phyloP scores from a whole-genome alignment of 2,888 invertebrate genomes.

The Aricia artaxerxes region DNA sequence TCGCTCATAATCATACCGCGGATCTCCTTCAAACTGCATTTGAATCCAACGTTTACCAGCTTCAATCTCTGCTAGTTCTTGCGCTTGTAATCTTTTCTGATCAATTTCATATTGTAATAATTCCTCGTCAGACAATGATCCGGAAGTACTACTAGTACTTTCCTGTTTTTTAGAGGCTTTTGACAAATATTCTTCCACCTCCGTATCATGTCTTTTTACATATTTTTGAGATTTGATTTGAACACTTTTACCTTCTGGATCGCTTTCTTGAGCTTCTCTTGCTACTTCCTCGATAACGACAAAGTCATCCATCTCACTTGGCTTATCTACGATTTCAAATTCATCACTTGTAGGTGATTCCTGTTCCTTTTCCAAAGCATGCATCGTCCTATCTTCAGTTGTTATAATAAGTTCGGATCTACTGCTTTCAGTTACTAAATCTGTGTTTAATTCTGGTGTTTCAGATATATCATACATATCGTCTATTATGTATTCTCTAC shows the following conservation, averaged over 20 bases:
- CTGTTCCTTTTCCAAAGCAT: slow-evolving; percentile 78
- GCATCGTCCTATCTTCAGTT: slow-evolving; percentile 80
- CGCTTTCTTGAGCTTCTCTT: slow-evolving; percentile 90
- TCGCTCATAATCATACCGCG: slow-evolving; percentile 89
- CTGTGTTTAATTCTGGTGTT: slow-evolving; percentile 80
- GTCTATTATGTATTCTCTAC: slow-evolving; percentile 82
- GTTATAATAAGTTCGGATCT: slow-evolving; percentile 82
- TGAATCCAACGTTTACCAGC: slow-evolving; percentile 94
- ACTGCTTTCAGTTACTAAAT: slow-evolving; percentile 67
- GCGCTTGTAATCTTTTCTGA: slow-evolving; percentile 76
- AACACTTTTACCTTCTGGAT: slow-evolving; percentile 90
- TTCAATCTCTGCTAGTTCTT: slow-evolving; percentile 80
- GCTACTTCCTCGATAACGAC: slow-evolving; percentile 94
- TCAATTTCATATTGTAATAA: slow-evolving; percentile 85
- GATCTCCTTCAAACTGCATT: slow-evolving; percentile 91
- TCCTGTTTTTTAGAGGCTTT: slow-evolving; percentile 85
- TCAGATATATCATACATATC: slow-evolving; percentile 81
- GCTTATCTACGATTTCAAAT: slow-evolving; percentile 93
- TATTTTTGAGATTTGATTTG: slow-evolving; percentile 80
- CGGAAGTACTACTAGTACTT: slow-evolving; percentile 79
- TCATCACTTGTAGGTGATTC: slow-evolving; percentile 91
- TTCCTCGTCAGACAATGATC: slow-evolving; percentile 82
- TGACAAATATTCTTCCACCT: slow-evolving; percentile 85
- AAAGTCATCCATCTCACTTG: slow-evolving; percentile 92
- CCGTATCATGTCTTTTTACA: slow-evolving; percentile 83